Evolutionary conservation across 2,113 vertebrate genomes (phyloP).

Genomic region (Daboia siamensis): DNA sequence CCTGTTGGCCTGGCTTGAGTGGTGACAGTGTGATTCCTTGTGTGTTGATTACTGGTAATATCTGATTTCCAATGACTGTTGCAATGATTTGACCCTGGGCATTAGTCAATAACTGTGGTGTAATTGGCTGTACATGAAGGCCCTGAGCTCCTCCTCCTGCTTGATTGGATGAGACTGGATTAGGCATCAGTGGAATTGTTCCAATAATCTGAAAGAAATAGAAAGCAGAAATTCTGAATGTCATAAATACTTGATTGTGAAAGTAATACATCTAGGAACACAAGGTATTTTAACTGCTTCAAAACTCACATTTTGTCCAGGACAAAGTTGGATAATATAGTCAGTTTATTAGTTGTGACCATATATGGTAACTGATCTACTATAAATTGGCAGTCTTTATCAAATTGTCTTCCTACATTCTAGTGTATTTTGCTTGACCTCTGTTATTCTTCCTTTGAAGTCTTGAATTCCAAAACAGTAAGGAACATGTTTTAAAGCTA

Average conservation of each 20-base stretch:
- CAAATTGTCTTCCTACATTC: background rate
- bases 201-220: conserved; percentile 90
- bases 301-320: background rate
- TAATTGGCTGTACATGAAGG: conserved; percentile 97
- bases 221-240: conserved; percentile 34
- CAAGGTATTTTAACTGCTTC: background rate
- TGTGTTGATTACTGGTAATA: conserved; percentile 98
- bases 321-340: background rate
- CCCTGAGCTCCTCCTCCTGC: conserved; percentile 84
- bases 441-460: background rate
- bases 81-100: conserved; percentile 99
- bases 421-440: background rate
- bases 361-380: background rate
- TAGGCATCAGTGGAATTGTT: conserved; percentile 98
- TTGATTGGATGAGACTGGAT: conserved; percentile 89
- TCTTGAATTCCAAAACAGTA: background rate
- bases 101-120: conserved; percentile 96
- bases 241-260: background rate
- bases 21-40: conserved; percentile 98
- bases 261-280: background rate
- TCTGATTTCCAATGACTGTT: conserved; percentile 98
- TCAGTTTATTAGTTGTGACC: background rate
- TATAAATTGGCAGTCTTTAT: background rate
- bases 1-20: conserved; percentile 97
- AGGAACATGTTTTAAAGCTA: background rate